Evolutionary conservation across 2,888 invertebrate species (phyloP).

Genomic region (Apodemia hepburni): DNA sequence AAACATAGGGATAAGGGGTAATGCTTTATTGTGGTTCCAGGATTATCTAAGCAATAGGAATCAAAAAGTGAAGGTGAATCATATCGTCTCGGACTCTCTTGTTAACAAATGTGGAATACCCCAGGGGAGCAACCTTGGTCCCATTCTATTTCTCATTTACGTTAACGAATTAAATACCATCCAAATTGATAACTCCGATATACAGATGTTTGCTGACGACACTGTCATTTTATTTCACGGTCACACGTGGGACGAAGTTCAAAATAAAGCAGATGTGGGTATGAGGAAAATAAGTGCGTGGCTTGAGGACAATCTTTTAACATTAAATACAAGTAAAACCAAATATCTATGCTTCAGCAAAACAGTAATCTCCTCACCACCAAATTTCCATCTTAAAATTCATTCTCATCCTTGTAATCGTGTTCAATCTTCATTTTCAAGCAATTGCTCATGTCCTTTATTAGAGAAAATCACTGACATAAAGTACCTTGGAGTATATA

Average conservation of each 20-base stretch:
- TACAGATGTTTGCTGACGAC: slow-evolving; percentile 2
- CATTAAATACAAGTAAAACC: neutral
- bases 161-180: neutral
- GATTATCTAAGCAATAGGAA: slow-evolving; percentile 9
- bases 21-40: slow-evolving; percentile 8
- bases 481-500: slow-evolving; percentile 4
- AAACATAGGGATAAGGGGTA: slow-evolving; percentile 9
- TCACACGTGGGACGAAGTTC: too few species aligned
- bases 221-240: neutral
- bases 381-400: neutral
- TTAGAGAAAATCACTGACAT: neutral
- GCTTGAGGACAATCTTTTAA: neutral
- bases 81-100: neutral
- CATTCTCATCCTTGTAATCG: neutral
- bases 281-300: neutral
- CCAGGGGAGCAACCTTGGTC: neutral
- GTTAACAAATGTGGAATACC: neutral
- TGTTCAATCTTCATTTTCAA: neutral
- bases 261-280: neutral
- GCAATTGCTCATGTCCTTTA: slow-evolving; percentile 20
- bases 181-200: neutral
- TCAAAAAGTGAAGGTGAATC: neutral
- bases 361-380: neutral
- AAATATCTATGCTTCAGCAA: neutral
- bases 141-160: neutral